Evolutionary conservation across 2,113 vertebrate species (phyloP).

Genomic region (Marmota flaviventris): DNA sequence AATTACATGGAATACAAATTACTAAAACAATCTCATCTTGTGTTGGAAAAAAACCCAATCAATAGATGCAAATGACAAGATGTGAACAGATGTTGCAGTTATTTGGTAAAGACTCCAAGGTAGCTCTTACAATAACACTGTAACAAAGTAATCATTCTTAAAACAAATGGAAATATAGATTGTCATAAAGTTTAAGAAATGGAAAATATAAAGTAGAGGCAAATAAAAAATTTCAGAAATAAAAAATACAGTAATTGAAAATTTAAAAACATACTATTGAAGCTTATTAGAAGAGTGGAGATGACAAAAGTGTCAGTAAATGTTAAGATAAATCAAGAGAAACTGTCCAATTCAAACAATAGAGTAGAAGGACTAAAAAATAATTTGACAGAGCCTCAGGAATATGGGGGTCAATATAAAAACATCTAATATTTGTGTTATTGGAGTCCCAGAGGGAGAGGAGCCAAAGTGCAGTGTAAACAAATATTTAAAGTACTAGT

Average conservation of each 20-base stretch:
- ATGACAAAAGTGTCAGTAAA: constrained; percentile 14
- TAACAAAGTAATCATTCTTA: constrained; percentile 2
- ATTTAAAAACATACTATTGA: background rate
- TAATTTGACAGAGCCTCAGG: constrained; percentile 7
- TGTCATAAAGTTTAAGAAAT: background rate
- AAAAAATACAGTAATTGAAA: background rate
- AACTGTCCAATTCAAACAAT: background rate
- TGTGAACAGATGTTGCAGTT: background rate
- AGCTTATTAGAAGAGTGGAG: background rate
- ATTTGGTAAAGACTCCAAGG: background rate
- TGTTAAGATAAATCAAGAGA: constrained; percentile 8
- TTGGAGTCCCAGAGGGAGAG: background rate
- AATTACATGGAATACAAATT: constrained; percentile 10
- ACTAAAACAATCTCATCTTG: background rate
- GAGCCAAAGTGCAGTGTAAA: constrained; percentile 14
- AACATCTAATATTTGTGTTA: constrained; percentile 30
- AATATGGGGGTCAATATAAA: background rate
- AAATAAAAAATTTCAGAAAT: constrained; percentile 37
- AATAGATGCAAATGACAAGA: background rate
- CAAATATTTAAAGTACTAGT: background rate
- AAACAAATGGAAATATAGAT: constrained; percentile 27
- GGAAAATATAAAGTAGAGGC: constrained; percentile 4
- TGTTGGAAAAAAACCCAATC: background rate
- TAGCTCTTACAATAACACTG: background rate
- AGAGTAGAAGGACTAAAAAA: constrained; percentile 28